phyloP scores from a whole-genome alignment of 1,140 invertebrate genomes.

The Penaeus vannamei region DNA sequence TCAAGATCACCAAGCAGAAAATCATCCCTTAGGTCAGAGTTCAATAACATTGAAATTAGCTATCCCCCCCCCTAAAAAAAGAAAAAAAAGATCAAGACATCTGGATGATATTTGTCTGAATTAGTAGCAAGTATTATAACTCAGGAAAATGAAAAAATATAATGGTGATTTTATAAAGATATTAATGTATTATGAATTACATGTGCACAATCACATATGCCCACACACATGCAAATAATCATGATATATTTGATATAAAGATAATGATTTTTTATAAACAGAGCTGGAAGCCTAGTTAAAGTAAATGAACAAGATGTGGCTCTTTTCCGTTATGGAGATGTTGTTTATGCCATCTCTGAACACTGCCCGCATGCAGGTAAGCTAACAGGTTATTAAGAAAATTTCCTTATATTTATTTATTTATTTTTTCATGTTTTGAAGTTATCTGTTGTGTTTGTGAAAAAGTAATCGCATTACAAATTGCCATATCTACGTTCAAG shows the following conservation, averaged over 20 bases:
- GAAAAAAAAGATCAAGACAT: background rate
- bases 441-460: too few species aligned
- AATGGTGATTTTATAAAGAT: too few species aligned
- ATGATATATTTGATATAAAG: background rate
- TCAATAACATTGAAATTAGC: background rate
- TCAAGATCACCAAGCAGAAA: conserved; percentile 26
- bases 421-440: too few species aligned
- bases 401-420: too few species aligned
- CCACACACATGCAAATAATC: background rate
- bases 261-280: background rate
- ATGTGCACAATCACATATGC: background rate
- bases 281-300: conserved; percentile 16
- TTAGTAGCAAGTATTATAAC: background rate
- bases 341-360: conserved; percentile 37
- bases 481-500: too few species aligned
- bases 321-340: conserved; percentile 34
- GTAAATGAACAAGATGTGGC: conserved; percentile 40
- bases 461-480: too few species aligned
- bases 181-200: background rate
- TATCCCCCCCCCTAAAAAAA: too few species aligned
- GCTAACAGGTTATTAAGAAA: too few species aligned
- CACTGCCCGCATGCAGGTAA: conserved; percentile 17
- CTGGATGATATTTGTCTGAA: background rate
- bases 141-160: too few species aligned
- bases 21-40: conserved; percentile 24